phyloP scores from a whole-genome alignment of 2,797 vertebrate species.

The Phoxinus dragarum region DNA sequence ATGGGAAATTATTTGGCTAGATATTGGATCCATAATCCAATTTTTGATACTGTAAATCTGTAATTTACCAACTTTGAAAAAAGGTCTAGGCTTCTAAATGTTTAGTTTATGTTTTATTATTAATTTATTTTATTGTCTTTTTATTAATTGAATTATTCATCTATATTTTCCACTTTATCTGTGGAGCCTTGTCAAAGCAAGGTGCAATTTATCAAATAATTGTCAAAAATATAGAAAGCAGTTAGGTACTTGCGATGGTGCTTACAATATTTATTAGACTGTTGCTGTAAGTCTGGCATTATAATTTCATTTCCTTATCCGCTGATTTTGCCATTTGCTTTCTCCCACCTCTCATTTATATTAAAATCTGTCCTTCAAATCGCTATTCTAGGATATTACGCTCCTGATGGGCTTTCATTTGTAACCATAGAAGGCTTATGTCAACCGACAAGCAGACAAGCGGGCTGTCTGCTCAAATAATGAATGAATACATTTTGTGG shows the following conservation, averaged over 20 bases:
- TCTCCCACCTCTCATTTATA: slow-evolving; percentile 40
- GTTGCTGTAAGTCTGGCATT: slow-evolving; percentile 24
- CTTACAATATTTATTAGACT: slow-evolving; percentile 34
- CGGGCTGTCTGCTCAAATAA: slow-evolving; percentile 54
- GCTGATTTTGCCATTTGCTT: slow-evolving; percentile 39
- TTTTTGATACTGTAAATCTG: not conserved
- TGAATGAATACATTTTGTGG: slow-evolving; percentile 51
- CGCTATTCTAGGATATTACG: slow-evolving; percentile 35
- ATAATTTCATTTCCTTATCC: slow-evolving; percentile 40
- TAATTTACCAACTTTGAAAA: not conserved
- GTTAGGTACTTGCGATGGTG: not conserved
- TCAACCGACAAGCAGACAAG: slow-evolving; percentile 39
- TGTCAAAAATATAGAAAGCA: not conserved
- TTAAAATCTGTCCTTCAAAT: slow-evolving; percentile 38
- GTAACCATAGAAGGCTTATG: slow-evolving; percentile 40
- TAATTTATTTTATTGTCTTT: not conserved
- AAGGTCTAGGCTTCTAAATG: not conserved
- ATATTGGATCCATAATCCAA: not conserved
- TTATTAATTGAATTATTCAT: too few species aligned
- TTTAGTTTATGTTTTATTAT: not conserved
- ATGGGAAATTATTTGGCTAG: not conserved
- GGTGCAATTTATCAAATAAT: not conserved
- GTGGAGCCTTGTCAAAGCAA: not conserved
- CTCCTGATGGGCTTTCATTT: slow-evolving; percentile 41
- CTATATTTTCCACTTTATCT: not conserved